phyloP scores from a whole-genome alignment of 2,113 vertebrate species.

The Anser brachyrhynchus region DNA sequence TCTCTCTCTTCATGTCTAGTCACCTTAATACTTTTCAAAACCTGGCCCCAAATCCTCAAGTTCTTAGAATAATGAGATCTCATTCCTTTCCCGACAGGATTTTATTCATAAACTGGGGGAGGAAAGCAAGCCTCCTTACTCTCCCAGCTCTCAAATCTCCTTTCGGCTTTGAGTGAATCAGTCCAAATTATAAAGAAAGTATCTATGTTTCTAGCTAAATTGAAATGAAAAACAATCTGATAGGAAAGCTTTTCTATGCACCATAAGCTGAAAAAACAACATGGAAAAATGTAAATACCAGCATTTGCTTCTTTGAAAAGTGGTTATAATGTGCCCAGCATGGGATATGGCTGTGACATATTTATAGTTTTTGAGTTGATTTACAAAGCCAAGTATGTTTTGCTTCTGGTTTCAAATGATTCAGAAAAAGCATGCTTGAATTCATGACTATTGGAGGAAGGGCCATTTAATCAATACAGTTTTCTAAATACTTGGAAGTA shows the following conservation, averaged over 20 bases:
- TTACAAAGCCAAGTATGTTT: neutral
- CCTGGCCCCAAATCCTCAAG: neutral
- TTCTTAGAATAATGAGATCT: neutral
- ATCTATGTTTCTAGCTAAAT: neutral
- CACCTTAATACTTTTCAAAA: slow-evolving; percentile 4
- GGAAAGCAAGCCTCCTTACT: neutral
- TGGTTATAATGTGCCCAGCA: neutral
- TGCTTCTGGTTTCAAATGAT: neutral
- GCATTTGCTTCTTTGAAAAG: neutral
- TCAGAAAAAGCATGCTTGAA: neutral
- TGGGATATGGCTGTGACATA: fast-evolving
- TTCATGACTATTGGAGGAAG: neutral
- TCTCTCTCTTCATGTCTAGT: neutral
- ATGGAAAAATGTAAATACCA: neutral
- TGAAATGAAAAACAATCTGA: neutral
- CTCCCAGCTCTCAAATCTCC: neutral
- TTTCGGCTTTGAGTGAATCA: neutral
- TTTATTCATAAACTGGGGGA: neutral
- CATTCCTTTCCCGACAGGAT: neutral
- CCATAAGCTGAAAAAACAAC: neutral
- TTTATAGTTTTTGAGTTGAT: neutral
- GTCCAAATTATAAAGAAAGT: neutral
- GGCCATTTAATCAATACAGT: fast-evolving
- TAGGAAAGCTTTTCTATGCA: neutral
- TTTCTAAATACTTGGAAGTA: neutral